A percentile compares a stretch with the other conserved stretches of the same genome.
These are phyloP conservation scores for Baronia brevicornis DNA, from an alignment of 2,888 invertebrate species.

Conservation along the genomic window DNA sequence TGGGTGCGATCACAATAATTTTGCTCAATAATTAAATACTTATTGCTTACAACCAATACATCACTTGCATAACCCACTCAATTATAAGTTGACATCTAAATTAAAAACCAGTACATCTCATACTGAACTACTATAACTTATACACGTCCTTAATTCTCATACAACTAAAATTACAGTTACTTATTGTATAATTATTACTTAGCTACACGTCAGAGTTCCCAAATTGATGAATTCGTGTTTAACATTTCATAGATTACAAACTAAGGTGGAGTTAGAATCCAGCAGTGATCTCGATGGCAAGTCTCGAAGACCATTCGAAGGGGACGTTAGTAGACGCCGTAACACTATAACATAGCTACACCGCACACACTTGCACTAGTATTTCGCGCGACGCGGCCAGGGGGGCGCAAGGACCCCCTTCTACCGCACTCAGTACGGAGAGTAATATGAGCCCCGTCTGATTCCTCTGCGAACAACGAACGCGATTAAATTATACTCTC, in stretches of 20 bases:
- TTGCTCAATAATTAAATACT: too few relatives aligned
- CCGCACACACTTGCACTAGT: conserved; percentile 25
- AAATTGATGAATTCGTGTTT: too few relatives aligned
- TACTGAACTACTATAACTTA: conserved; percentile 2
- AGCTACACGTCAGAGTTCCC: too few relatives aligned
- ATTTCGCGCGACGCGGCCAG: conserved; percentile 29
- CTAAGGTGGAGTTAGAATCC: conserved; percentile 11
- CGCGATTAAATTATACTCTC: conserved; percentile 17
- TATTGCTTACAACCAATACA: conserved; percentile 7
- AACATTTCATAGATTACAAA: conserved; percentile 7
- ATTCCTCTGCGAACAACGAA: conserved; percentile 78
- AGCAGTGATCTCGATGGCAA: conserved; percentile 8
- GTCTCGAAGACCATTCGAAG: conserved; percentile 9
- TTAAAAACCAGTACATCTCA: conserved; percentile 2
- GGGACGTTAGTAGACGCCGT: conserved; percentile 3
- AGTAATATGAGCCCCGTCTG: conserved; percentile 81
- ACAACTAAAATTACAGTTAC: too few relatives aligned
- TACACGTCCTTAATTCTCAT: neutral
- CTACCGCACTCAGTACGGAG: conserved; percentile 79
- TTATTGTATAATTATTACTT: too few relatives aligned
- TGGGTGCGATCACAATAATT: too few relatives aligned
- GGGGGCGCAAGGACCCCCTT: conserved; percentile 27
- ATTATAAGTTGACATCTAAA: conserved; percentile 6
- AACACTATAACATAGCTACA: conserved; percentile 22
- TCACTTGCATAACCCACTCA: conserved; percentile 5